Evolutionary conservation across 1,140 invertebrate genomes (phyloP), one percentile per base, ranked within the genome.

Genomic region (Elymnias hypermnestra): DNA sequence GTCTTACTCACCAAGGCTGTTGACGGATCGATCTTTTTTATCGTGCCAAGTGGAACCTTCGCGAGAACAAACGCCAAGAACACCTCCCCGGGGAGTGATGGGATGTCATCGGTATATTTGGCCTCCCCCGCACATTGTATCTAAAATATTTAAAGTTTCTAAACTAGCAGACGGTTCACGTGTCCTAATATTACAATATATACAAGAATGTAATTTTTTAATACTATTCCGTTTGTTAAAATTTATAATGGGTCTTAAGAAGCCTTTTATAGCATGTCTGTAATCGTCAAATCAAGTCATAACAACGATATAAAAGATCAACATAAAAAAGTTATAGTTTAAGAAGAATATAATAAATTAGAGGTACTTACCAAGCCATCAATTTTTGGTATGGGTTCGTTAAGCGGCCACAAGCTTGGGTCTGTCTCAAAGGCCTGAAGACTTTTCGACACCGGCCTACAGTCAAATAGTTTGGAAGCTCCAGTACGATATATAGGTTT

Each of bases 361-460:
- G n/a, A n/a, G n/a, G n/a, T 38, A 45, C 60, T 56, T 48, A 89
- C 81, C 23, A 90, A 62, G 0, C 90, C 89, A 69, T 93, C 92
- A 2, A 92, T 43, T 75, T 94, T 95, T 1, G 88, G 87, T 22
- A 93, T 62, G 0, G 93, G 91, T 69, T 94, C 75, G 58, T 88
- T 92, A 4, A 94, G 57, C 5, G 94, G 94, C 89, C 90, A 94
- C 6, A 89, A 42, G 3, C 86, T 72, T 48, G 89, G 87, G 57
- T 92, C 88, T 0, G 90, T 91, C 9, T 91, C 87, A 69, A 87
- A 94, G 10, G 87, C 83, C 55, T 94, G 92, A 40, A 77, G 77
- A n/a, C 90, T 92, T 3, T 87, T 87, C 0, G 92, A 93, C 1
- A 92, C 57, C n/a, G 86, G 88, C 29, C 92, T 84, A 1, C 38